Conservation (phyloP, 2,113 vertebrate species). For the Centropus unirufus region DNA sequence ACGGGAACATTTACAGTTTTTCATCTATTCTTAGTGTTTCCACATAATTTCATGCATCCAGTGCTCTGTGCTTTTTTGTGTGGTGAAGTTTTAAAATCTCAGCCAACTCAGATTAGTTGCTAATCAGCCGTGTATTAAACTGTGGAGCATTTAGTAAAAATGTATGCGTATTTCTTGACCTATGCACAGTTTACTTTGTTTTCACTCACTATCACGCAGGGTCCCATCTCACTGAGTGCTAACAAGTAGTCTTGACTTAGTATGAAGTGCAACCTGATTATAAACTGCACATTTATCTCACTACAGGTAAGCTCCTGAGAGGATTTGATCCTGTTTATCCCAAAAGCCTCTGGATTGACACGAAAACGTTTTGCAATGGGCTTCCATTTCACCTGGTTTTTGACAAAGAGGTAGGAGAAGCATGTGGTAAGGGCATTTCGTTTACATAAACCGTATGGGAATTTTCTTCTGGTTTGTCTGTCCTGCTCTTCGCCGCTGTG, state of each 20-base stretch:
- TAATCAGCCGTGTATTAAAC: neutral
- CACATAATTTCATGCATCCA: neutral
- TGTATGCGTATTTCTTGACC: neutral
- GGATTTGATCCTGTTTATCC: constrained; percentile 82
- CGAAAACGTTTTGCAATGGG: constrained; percentile 81
- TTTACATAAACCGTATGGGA: neutral
- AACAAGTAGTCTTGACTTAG: neutral
- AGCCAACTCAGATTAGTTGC: neutral
- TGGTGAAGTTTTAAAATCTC: neutral
- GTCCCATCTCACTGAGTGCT: neutral
- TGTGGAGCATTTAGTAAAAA: neutral
- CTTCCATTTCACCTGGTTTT: constrained; percentile 86
- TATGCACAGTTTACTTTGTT: neutral
- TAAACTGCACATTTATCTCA: neutral
- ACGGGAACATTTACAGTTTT: neutral
- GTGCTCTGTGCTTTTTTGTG: neutral
- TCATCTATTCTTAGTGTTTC: neutral
- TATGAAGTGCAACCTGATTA: neutral
- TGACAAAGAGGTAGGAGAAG: constrained; percentile 78
- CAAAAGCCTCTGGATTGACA: constrained; percentile 78
- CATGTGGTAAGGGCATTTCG: neutral
- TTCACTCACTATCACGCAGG: neutral
- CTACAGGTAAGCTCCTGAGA: constrained; percentile 76
- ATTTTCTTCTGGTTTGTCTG: neutral
- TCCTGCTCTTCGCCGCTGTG: accelerated